Base-by-base conservation (phyloP, 2,888 invertebrate species). In the Pristionchus entomophagus region DNA sequence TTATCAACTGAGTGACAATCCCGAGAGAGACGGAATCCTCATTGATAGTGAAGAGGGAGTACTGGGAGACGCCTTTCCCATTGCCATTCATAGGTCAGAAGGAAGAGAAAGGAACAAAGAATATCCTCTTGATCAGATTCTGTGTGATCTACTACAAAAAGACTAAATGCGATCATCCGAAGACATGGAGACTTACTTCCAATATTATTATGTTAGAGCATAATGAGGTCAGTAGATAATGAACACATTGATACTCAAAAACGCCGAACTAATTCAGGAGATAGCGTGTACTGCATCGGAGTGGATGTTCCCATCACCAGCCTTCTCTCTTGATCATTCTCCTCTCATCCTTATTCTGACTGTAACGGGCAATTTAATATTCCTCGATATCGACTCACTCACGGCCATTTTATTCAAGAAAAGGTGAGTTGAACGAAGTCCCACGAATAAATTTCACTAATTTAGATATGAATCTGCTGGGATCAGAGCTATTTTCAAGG, bases 61-160 rank as follows among this genome's bases (percentile, higher is more conserved):
- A 32, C 19, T 65, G 5, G 65, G 65, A 65, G 65, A 65, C 32
- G 65, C 65, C 65, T 35, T 35, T 17, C 65, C 65, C 8, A 65
- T 65, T 35, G 65, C 65, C 1, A 29, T 65, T 5, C 65, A 65
- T 19, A 65, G 65, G 65, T 65, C 6, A 65, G 8, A 59, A 29
- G 12, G 17, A 10, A 10, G 59, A 59, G 12, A 29, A 59, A 26
- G 19, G 14, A 10, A 59, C 29, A 26, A 29, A 59, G 10, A 29
- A 14, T 12, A 29, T 19, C 29, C 17, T 14, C 29, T n/a, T n/a
- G n/a, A n/a, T 14, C 65, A 65, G 65, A 65, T 65, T 65, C 65
- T 65, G 38, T 35, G 35, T 65, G 19, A 65, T 65, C 65, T 65
- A 65, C 65, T 65, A 65, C 65, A 65, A 65, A 35, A 65, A 65